phyloP scores from a whole-genome alignment of 2,113 vertebrate genomes.

The Centrocercus urophasianus region DNA sequence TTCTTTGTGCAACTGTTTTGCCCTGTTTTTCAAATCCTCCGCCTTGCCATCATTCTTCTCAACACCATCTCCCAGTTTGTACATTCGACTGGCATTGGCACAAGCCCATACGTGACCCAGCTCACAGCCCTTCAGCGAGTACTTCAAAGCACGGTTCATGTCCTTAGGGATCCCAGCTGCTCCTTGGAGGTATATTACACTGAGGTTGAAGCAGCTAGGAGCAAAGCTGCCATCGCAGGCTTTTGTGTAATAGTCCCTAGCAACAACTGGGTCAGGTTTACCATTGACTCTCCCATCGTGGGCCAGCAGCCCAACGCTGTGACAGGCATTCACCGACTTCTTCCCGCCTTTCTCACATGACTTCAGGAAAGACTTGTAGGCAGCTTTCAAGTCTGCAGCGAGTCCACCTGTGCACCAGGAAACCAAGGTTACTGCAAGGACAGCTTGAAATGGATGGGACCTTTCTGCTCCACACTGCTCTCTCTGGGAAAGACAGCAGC shows the following conservation, averaged over 20 bases:
- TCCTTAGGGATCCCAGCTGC: constrained; percentile 82
- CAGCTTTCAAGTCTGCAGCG: constrained; percentile 84
- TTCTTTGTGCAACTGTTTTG: constrained; percentile 83
- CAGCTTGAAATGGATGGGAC: background rate
- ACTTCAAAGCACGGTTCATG: constrained; percentile 87
- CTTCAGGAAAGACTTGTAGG: constrained; percentile 87
- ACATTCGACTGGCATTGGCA: constrained; percentile 96
- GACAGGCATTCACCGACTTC: constrained; percentile 89
- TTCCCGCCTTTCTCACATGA: constrained; percentile 87
- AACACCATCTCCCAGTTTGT: constrained; percentile 90
- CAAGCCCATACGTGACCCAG: constrained; percentile 94
- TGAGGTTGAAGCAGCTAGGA: constrained; percentile 94
- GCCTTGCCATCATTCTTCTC: constrained; percentile 88
- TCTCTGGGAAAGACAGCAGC: background rate
- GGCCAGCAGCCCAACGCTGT: constrained; percentile 87
- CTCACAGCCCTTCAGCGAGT: constrained; percentile 88
- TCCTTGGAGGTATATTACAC: constrained; percentile 87
- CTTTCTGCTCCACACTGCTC: background rate
- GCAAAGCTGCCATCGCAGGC: constrained; percentile 87
- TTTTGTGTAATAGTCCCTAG: constrained; percentile 88
- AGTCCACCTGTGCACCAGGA: constrained; percentile 84
- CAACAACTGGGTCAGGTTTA: constrained; percentile 72
- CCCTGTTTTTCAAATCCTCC: constrained; percentile 89
- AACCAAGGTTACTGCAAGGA: background rate
- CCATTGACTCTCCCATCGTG: constrained; percentile 84